Evolutionary conservation across 2,113 vertebrate species (phyloP).

Genomic region (Columba janthina): DNA sequence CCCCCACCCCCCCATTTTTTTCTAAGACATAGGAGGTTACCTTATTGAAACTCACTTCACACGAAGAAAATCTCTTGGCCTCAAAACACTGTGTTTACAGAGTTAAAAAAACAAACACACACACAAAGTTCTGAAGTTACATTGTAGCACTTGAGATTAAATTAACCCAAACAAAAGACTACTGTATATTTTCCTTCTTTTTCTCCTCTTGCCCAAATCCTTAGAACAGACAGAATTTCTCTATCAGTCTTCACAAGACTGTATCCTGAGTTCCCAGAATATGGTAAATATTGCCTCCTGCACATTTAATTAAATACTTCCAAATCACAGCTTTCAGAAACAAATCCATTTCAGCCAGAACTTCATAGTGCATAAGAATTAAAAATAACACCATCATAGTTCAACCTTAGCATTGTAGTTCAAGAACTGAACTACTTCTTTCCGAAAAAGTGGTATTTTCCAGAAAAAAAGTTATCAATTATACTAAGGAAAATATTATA

Average conservation of each 20-base stretch:
- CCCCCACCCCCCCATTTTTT: accelerated
- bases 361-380: background rate
- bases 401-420: background rate
- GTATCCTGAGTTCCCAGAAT: background rate
- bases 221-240: background rate
- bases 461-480: background rate
- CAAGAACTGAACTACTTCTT: background rate
- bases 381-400: background rate
- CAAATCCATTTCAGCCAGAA: background rate
- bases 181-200: background rate
- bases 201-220: background rate
- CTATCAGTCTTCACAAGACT: background rate
- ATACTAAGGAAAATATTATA: background rate
- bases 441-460: background rate
- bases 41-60: background rate
- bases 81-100: background rate
- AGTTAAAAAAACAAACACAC: background rate
- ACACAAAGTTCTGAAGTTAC: background rate
- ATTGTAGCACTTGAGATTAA: background rate
- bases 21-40: background rate
- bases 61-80: background rate
- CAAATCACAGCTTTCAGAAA: background rate
- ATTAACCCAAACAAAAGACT: background rate
- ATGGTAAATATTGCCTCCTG: background rate
- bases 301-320: background rate